A percentile compares a stretch with the other conserved stretches of the same genome.
These are phyloP conservation scores for Tachina grossa DNA, from an alignment of 2,888 invertebrate species.

Conservation along the genomic window DNA sequence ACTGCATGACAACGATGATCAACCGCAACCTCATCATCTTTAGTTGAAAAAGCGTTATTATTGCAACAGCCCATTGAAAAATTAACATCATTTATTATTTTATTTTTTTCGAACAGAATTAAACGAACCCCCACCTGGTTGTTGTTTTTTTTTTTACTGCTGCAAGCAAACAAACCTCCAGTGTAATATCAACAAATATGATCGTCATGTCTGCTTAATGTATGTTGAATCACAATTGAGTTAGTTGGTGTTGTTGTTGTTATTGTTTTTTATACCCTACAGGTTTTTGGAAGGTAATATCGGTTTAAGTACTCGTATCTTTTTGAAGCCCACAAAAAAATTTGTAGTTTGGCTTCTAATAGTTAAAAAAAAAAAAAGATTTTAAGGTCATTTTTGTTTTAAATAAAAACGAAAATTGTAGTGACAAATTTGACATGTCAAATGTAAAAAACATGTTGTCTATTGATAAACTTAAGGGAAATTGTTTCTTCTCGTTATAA, in stretches of 20 bases:
- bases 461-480: too few relatives aligned
- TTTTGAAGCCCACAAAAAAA: not conserved
- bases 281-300: not conserved
- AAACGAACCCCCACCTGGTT: slow-evolving; percentile 47
- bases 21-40: slow-evolving; percentile 37
- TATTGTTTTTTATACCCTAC: slow-evolving; percentile 19
- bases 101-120: slow-evolving; percentile 12
- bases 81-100: slow-evolving; percentile 57
- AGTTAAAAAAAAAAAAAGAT: too few relatives aligned
- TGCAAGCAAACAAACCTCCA: not conserved
- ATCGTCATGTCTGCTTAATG: slow-evolving; percentile 40
- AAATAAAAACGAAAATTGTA: too few relatives aligned
- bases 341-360: not conserved
- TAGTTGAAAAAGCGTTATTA: slow-evolving; percentile 7
- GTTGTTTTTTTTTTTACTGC: slow-evolving; percentile 4
- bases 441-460: too few relatives aligned
- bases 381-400: too few relatives aligned
- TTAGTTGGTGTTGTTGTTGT: not conserved
- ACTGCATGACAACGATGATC: slow-evolving; percentile 41
- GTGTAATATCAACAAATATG: slow-evolving; percentile 34
- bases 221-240: slow-evolving; percentile 15
- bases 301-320: not conserved
- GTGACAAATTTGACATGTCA: too few relatives aligned
- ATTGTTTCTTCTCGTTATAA: too few relatives aligned
- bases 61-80: slow-evolving; percentile 43